Evolutionary conservation across 2,113 vertebrate genomes (phyloP).

Genomic region (Pygoscelis adeliae): DNA sequence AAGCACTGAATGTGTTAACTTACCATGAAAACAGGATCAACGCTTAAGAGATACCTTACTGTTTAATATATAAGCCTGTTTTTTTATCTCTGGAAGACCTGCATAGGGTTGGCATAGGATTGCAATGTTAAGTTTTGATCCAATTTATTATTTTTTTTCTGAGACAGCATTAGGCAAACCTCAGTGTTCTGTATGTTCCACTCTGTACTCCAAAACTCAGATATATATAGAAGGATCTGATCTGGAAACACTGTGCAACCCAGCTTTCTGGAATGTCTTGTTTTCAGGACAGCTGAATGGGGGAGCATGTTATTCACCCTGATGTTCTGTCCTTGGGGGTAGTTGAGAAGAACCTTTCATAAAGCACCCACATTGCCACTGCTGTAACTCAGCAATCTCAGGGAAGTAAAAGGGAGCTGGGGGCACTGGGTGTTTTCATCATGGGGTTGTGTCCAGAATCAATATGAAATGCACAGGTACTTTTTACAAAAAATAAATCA

Average conservation of each 20-base stretch:
- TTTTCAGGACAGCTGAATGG: neutral
- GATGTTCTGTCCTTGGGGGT: neutral
- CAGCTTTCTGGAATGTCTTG: neutral
- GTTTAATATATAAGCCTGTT: neutral
- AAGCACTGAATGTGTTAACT: neutral
- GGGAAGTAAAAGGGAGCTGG: neutral
- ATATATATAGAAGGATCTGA: neutral
- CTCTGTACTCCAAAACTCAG: neutral
- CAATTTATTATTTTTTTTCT: neutral
- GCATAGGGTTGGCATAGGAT: neutral
- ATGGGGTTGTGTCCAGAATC: neutral
- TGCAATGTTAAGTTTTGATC: neutral
- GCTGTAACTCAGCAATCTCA: neutral
- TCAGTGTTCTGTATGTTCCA: neutral
- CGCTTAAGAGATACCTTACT: neutral
- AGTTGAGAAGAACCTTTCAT: neutral
- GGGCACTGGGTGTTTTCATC: fast-evolving
- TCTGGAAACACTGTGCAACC: neutral
- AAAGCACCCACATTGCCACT: neutral
- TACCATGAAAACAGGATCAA: neutral
- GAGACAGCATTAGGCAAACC: neutral
- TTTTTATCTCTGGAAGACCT: neutral
- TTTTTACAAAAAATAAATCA: neutral
- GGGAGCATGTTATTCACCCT: neutral
- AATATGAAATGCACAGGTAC: neutral